Evolutionary conservation across 2,113 vertebrate genomes (phyloP).

Genomic region (Maccullochella peelii): DNA sequence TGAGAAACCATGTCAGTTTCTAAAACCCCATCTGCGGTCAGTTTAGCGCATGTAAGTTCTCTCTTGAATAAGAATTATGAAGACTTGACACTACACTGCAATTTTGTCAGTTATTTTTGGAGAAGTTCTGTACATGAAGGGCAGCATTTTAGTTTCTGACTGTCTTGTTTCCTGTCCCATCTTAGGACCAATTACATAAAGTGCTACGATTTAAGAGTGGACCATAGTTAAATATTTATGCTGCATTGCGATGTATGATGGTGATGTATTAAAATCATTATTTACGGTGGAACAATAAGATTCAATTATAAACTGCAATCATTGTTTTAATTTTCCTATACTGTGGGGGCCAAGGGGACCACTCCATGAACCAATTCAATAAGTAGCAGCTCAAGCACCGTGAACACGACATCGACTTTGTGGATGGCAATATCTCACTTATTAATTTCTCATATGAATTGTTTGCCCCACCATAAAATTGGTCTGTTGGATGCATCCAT

Average conservation of each 20-base stretch:
- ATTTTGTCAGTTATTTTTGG: not conserved
- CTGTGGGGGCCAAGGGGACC: not conserved
- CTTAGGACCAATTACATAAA: not conserved
- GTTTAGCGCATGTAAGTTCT: not conserved
- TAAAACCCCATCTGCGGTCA: not conserved
- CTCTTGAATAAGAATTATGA: not conserved
- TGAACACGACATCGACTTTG: not conserved
- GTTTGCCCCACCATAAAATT: not conserved
- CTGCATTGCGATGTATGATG: not conserved
- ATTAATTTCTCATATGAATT: conserved; percentile 12
- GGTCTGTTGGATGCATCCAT: not conserved
- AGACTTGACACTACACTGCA: not conserved
- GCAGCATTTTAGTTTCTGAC: not conserved
- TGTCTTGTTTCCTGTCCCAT: not conserved
- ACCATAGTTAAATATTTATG: not conserved
- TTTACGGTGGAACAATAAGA: not conserved
- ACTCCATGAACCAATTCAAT: not conserved
- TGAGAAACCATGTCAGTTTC: conserved; percentile 15
- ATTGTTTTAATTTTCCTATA: not conserved
- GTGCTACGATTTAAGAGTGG: not conserved
- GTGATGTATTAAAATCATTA: not conserved
- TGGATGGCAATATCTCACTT: not conserved
- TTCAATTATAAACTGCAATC: conserved; percentile 3
- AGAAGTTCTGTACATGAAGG: not conserved
- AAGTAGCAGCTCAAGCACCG: not conserved